Percentiles rank a stretch among this genome's conserved stretches.
phyloP scores from a whole-genome alignment of 2,888 invertebrate species.

The Cerceris ruficornis region DNA sequence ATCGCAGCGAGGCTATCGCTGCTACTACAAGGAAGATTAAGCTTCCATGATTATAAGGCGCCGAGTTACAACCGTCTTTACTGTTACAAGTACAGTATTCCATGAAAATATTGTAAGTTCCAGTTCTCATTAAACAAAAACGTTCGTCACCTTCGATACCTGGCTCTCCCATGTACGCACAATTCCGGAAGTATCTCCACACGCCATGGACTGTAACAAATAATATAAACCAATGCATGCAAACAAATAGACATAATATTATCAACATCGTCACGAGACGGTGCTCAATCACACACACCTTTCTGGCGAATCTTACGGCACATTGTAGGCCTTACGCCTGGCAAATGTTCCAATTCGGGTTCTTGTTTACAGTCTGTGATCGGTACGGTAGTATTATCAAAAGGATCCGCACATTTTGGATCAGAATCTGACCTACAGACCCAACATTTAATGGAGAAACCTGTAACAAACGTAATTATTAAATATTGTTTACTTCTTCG shows the following conservation, averaged over 20 bases:
- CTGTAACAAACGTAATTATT: conserved; percentile 78
- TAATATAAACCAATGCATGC: conserved; percentile 4
- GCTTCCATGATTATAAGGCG: conserved; percentile 75
- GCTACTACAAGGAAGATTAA: conserved; percentile 49
- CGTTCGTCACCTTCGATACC: conserved; percentile 95
- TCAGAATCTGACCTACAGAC: conserved; percentile 94
- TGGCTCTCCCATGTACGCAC: conserved; percentile 95
- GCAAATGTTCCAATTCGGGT: conserved; percentile 85
- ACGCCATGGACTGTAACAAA: conserved; percentile 88
- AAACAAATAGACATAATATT: conserved; percentile 14
- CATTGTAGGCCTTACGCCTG: conserved; percentile 90
- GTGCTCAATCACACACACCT: conserved; percentile 83
- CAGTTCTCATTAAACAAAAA: conserved; percentile 94
- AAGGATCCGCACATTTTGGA: conserved; percentile 95
- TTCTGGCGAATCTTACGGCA: conserved; percentile 96
- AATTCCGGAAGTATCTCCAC: conserved; percentile 94
- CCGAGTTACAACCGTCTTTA: conserved; percentile 94
- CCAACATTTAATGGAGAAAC: conserved; percentile 92
- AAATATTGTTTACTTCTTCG: background rate
- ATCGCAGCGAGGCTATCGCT: conserved; percentile 54
- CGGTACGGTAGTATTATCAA: conserved; percentile 93
- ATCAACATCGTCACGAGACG: background rate
- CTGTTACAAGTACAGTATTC: conserved; percentile 96
- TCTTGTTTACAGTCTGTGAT: conserved; percentile 90
- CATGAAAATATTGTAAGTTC: conserved; percentile 96